Evolutionary conservation across 2,113 vertebrate species (phyloP).

Genomic region (Polyodon spathula): DNA sequence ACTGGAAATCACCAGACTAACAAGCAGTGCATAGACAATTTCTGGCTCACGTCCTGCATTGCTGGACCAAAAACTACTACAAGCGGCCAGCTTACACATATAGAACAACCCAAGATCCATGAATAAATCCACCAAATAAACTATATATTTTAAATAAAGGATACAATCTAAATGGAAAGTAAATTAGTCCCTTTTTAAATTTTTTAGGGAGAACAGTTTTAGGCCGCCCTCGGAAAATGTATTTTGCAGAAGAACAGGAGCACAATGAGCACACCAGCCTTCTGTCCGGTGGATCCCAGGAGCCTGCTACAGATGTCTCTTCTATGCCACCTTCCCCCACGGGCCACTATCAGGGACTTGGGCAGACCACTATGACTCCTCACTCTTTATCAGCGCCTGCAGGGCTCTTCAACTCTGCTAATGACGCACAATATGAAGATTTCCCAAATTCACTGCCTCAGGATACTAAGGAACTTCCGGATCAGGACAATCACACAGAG

Average conservation of each 20-base stretch:
- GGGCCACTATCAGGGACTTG: slow-evolving; percentile 87
- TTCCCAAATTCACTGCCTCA: slow-evolving; percentile 30
- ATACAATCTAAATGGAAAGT: too few relatives aligned
- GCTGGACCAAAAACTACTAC: too few relatives aligned
- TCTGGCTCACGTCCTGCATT: too few relatives aligned
- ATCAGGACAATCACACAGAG: slow-evolving; percentile 40
- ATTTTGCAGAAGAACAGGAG: slow-evolving; percentile 71
- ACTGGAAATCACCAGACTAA: too few relatives aligned
- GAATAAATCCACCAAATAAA: too few relatives aligned
- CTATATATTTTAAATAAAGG: too few relatives aligned
- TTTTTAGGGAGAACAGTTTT: slow-evolving; percentile 79
- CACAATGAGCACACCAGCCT: slow-evolving; percentile 84
- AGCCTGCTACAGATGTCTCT: slow-evolving; percentile 59
- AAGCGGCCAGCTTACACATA: too few relatives aligned
- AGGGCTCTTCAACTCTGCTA: slow-evolving; percentile 38
- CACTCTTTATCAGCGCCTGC: slow-evolving; percentile 63
- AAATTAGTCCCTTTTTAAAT: slow-evolving; percentile 13
- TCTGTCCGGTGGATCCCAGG: slow-evolving; percentile 75
- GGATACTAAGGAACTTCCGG: slow-evolving; percentile 36
- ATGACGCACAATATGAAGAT: slow-evolving; percentile 42
- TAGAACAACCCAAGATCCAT: too few relatives aligned
- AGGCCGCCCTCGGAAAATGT: slow-evolving; percentile 79
- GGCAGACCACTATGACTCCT: slow-evolving; percentile 69
- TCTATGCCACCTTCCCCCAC: slow-evolving; percentile 72
- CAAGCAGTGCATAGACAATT: too few relatives aligned